Conservation (phyloP, 2,888 invertebrate genomes). For the Hypercompe scribonia region DNA sequence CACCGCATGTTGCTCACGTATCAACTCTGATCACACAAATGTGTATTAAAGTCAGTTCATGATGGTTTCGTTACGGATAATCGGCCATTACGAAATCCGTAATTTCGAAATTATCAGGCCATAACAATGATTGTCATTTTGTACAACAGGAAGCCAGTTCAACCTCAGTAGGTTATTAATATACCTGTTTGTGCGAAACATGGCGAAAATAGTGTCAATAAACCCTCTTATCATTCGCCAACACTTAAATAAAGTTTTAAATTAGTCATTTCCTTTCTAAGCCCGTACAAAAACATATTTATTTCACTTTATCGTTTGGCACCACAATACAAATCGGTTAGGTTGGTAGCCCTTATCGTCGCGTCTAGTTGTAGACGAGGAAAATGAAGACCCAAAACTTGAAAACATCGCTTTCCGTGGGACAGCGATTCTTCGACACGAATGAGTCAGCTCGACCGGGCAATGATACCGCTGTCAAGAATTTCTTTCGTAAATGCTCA, state of each 20-base stretch:
- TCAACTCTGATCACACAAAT: too few relatives aligned
- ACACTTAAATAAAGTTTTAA: background rate
- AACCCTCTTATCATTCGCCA: background rate
- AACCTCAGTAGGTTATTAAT: background rate
- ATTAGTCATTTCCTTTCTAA: background rate
- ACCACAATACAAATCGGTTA: background rate
- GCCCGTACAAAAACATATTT: background rate
- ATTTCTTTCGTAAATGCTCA: too few relatives aligned
- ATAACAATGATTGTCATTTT: background rate
- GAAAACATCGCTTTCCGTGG: too few relatives aligned
- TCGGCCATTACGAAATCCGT: too few relatives aligned
- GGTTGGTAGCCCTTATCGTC: background rate
- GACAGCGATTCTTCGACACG: too few relatives aligned
- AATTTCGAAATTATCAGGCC: background rate
- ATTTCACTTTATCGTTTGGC: background rate
- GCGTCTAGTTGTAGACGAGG: too few relatives aligned
- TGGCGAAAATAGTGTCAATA: background rate
- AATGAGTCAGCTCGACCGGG: too few relatives aligned
- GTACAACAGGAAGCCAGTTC: background rate
- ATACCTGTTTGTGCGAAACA: background rate
- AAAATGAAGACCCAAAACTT: background rate
- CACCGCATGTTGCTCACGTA: too few relatives aligned
- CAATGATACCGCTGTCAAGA: too few relatives aligned
- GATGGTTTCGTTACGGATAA: too few relatives aligned
- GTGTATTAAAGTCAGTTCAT: too few relatives aligned